phyloP scores from a whole-genome alignment of 2,888 invertebrate species.

The Aleiodes testaceus region DNA sequence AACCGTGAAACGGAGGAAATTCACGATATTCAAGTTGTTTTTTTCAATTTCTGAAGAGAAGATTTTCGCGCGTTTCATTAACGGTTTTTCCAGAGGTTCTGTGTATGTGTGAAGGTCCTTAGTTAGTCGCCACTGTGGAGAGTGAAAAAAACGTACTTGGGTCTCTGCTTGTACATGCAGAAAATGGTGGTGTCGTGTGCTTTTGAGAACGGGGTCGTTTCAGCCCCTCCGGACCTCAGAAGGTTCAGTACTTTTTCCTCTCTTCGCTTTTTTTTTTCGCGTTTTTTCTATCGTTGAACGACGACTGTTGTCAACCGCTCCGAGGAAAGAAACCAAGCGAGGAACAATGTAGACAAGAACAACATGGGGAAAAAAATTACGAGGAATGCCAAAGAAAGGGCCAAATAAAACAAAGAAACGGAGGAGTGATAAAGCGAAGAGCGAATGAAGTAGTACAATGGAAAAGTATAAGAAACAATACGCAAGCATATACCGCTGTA shows the following conservation, averaged over 20 bases:
- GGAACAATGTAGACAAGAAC: constrained; percentile 30
- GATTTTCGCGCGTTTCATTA: constrained; percentile 51
- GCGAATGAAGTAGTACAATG: not conserved
- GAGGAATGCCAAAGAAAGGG: not conserved
- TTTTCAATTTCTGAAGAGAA: not conserved
- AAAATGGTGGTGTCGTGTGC: constrained; percentile 44
- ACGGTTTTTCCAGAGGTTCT: constrained; percentile 48
- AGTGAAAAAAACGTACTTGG: constrained; percentile 41
- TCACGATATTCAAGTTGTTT: not conserved
- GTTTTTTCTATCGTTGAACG: constrained; percentile 44
- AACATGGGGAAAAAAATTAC: constrained; percentile 5
- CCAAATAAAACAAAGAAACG: not conserved
- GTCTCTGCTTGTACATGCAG: constrained; percentile 21
- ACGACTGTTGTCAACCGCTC: constrained; percentile 43
- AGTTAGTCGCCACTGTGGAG: constrained; percentile 43
- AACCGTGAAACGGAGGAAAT: not conserved
- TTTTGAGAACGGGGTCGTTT: constrained; percentile 57
- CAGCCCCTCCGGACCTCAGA: constrained; percentile 53
- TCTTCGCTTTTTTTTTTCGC: constrained; percentile 41
- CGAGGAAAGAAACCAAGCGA: constrained; percentile 42
- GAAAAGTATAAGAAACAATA: not conserved
- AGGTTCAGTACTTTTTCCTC: constrained; percentile 38
- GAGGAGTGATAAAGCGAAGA: not conserved
- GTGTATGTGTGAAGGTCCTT: constrained; percentile 22
- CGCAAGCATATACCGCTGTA: too few species aligned